phyloP scores from a whole-genome alignment of 2,797 vertebrate genomes.

The Triplophysa yarkandensis region DNA sequence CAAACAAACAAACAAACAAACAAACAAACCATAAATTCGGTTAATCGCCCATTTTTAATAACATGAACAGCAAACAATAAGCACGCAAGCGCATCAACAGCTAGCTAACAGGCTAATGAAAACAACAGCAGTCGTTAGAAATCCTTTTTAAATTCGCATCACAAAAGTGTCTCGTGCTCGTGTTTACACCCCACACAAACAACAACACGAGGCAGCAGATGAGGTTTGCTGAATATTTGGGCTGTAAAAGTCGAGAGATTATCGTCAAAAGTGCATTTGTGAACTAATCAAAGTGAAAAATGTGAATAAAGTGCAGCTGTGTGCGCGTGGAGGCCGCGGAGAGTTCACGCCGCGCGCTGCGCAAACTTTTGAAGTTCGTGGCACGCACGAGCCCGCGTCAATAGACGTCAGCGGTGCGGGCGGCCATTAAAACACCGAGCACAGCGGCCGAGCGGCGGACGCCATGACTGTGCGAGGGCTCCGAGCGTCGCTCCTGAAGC shows the following conservation, averaged over 20 bases:
- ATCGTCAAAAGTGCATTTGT: conserved; percentile 3
- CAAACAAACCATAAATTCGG: not conserved
- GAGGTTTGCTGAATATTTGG: not conserved
- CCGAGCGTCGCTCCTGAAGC: conserved; percentile 14
- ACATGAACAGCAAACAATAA: not conserved
- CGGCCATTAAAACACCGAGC: conserved; percentile 79
- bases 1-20: not conserved
- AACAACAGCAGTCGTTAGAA: not conserved
- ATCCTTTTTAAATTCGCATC: not conserved
- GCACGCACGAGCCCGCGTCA: conserved; percentile 83
- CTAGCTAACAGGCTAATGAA: conserved; percentile 38
- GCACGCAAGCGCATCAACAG: not conserved
- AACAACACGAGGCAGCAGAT: not conserved
- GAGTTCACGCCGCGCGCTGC: conserved; percentile 71
- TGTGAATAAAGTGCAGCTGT: not conserved
- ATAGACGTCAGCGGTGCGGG: conserved; percentile 84
- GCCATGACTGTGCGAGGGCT: conserved; percentile 66
- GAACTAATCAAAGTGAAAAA: not conserved
- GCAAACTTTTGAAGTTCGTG: conserved; percentile 66
- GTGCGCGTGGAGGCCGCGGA: conserved; percentile 70
- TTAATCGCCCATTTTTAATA: not conserved
- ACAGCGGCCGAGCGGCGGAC: conserved; percentile 66
- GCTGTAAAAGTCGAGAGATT: conserved; percentile 19
- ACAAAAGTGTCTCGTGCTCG: too few relatives aligned
- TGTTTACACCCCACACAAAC: not conserved